A percentile compares a stretch with the other conserved stretches of the same genome.
phyloP scores from a whole-genome alignment of 2,888 invertebrate species.

The Lasioglossum zephyrum region DNA sequence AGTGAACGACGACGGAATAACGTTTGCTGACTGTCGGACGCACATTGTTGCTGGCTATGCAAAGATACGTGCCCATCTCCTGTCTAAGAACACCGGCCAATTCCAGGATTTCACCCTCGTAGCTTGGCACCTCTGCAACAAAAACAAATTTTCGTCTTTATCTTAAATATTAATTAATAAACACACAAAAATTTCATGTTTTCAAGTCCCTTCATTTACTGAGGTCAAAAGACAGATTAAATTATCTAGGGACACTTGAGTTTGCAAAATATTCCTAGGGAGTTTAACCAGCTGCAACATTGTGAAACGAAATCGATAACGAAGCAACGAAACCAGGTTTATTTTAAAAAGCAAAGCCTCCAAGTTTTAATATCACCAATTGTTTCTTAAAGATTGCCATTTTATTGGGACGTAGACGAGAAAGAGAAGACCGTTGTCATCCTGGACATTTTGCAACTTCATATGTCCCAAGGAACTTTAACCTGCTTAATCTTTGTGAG shows the following conservation, averaged over 20 bases:
- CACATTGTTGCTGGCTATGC: conserved; percentile 93
- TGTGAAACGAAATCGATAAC: background rate
- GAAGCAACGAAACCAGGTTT: background rate
- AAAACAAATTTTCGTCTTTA: background rate
- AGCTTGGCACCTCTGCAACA: conserved; percentile 85
- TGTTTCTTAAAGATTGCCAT: background rate
- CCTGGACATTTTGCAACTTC: background rate
- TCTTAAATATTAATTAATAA: background rate
- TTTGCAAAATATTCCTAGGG: background rate
- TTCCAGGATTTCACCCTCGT: conserved; percentile 90
- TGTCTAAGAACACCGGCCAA: conserved; percentile 90
- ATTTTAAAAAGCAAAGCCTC: background rate
- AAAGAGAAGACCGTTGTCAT: background rate
- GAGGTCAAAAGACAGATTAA: background rate
- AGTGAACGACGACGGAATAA: conserved; percentile 92
- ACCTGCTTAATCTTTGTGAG: too few relatives aligned
- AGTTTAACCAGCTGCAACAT: background rate
- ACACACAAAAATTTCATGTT: background rate
- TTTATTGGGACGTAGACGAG: background rate
- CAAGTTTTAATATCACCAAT: background rate
- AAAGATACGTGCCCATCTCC: conserved; percentile 94
- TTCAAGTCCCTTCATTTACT: background rate
- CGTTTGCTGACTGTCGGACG: conserved; percentile 94
- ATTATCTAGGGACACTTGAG: too few relatives aligned
- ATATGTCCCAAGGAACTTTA: background rate